phyloP scores from a whole-genome alignment of 1,140 invertebrate genomes.

The Conus betulinus region DNA sequence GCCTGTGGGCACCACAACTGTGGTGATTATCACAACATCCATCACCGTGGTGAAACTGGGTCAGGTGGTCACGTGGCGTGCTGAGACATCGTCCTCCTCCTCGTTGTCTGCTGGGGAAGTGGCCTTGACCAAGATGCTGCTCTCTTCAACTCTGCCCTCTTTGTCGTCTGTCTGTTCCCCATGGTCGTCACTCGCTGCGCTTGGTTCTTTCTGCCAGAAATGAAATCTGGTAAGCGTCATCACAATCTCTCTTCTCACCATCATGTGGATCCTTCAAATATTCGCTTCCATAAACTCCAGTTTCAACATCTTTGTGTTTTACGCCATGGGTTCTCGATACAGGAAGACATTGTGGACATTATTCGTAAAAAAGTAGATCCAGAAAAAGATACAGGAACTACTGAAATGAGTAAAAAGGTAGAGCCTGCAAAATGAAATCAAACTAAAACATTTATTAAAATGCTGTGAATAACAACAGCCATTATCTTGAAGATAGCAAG shows the following conservation, averaged over 20 bases:
- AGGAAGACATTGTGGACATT: neutral
- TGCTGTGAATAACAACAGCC: too few species aligned
- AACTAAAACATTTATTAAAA: too few species aligned
- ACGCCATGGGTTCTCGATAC: neutral
- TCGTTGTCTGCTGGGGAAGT: neutral
- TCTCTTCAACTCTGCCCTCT: neutral
- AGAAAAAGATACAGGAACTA: too few species aligned
- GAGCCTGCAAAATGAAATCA: too few species aligned
- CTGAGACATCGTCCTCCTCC: neutral
- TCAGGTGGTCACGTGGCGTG: neutral
- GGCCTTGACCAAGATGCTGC: slow-evolving; percentile 7
- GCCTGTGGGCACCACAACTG: neutral
- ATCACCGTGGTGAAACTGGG: neutral
- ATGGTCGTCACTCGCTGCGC: neutral
- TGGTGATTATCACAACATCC: neutral
- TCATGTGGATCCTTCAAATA: neutral
- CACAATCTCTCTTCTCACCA: neutral
- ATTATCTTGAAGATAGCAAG: too few species aligned
- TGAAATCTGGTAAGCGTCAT: neutral
- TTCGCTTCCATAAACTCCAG: neutral
- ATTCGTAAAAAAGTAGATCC: neutral
- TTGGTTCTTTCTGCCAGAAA: neutral
- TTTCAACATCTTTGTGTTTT: neutral
- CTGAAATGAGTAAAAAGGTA: too few species aligned
- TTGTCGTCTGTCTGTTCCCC: neutral